Conservation (phyloP, 2,797 vertebrate species). For the Orestias chungarensis region DNA sequence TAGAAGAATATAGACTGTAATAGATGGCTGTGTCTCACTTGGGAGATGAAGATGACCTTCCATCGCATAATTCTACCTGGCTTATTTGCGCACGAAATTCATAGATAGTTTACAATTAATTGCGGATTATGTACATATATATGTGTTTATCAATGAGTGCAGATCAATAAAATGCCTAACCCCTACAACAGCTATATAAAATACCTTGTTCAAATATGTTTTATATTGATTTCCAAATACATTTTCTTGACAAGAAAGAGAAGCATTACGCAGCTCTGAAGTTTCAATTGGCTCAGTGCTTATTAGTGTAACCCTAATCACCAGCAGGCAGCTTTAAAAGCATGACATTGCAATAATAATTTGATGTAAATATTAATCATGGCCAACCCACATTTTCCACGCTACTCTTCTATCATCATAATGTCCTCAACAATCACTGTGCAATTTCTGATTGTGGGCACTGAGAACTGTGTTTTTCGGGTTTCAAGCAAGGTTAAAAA, state of each 20-base stretch:
- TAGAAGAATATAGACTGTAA: constrained; percentile 66
- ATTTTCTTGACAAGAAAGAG: not conserved
- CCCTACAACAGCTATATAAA: not conserved
- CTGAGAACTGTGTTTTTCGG: not conserved
- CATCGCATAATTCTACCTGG: constrained; percentile 25
- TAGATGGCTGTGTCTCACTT: constrained; percentile 60
- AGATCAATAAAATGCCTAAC: constrained; percentile 1
- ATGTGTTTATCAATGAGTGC: not conserved
- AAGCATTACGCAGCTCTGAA: not conserved
- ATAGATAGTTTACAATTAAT: constrained; percentile 23
- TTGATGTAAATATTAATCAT: not conserved
- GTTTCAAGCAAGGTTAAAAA: not conserved
- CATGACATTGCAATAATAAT: not conserved
- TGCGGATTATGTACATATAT: not conserved
- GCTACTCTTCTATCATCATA: not conserved
- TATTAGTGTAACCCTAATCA: not conserved
- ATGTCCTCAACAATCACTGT: not conserved
- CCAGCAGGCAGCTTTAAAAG: not conserved
- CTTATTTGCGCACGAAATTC: constrained; percentile 24
- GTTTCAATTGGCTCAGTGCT: not conserved
- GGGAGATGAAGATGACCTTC: constrained; percentile 53
- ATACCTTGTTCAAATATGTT: not conserved
- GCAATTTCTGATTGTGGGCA: not conserved
- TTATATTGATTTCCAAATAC: not conserved
- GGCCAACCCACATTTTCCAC: not conserved